Percentiles rank a stretch among this genome's conserved stretches.
Conservation (phyloP, 2,797 vertebrate species). For the Carduelis carduelis region DNA sequence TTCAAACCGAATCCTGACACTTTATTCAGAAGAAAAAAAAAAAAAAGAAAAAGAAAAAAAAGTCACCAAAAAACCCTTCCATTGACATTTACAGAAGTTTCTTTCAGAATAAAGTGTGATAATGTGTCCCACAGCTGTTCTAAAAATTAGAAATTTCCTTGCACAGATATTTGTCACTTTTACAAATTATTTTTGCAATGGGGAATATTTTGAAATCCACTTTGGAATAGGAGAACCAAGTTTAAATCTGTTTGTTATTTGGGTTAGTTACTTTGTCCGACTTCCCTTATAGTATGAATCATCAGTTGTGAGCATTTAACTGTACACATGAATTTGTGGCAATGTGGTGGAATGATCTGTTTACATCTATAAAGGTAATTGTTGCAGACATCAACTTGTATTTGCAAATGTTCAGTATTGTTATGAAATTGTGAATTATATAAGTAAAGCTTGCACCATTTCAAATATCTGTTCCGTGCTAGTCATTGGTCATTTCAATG, state of each 20-base stretch:
- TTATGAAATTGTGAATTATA: conserved; percentile 58
- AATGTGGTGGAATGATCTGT: conserved; percentile 55
- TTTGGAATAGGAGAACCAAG: conserved; percentile 25
- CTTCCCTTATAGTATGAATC: conserved; percentile 22
- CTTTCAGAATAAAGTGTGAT: conserved; percentile 53
- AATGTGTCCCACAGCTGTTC: not conserved
- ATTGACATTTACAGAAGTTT: not conserved
- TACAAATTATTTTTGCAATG: conserved; percentile 16
- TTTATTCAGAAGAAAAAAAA: conserved; percentile 35
- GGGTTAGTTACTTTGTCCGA: conserved; percentile 15
- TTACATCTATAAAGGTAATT: conserved; percentile 53
- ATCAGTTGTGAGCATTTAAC: conserved; percentile 44
- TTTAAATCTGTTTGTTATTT: not conserved
- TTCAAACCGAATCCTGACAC: conserved; percentile 58
- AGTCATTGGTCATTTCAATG: conserved; percentile 53
- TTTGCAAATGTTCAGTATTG: conserved; percentile 59
- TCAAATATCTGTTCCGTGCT: conserved; percentile 44
- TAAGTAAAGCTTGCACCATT: conserved; percentile 65
- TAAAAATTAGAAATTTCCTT: conserved; percentile 23
- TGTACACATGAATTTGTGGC: conserved; percentile 39
- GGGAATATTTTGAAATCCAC: not conserved
- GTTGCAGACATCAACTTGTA: conserved; percentile 51
- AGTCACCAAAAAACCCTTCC: not conserved
- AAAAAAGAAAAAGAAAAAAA: no score
- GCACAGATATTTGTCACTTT: conserved; percentile 19